Evolutionary conservation across 2,888 invertebrate species (phyloP), one percentile per base, ranked within the genome.

Genomic region (Leptopilina myrica): DNA sequence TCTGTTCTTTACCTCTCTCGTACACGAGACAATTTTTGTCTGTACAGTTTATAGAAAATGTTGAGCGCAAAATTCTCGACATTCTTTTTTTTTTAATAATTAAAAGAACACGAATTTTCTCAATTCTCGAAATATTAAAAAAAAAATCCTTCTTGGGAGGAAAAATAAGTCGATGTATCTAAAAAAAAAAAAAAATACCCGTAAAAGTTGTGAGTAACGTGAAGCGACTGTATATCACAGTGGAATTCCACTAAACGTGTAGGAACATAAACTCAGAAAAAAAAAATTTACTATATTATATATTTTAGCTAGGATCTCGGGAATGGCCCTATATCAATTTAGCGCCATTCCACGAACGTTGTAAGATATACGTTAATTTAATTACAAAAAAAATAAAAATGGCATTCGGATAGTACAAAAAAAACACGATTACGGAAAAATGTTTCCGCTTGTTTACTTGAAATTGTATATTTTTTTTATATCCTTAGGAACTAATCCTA

Each of bases 381-480:
- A 62, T 20, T 7, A 62, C n/a, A 59, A 59, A n/a, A 59, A 59
- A 59, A 59, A 59, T 2, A 67, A 91, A 91, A 91, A 91, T 91
- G 91, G 91, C 91, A 91, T 91, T 91, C 91, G 91, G 91, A 91
- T 87, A 91, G 91, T 91, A 91, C 91, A 91, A 91, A 91, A 49
- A 49, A 49, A 49, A 49, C 86, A 88, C 88, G 89, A 88, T 90
- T 89, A 89, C 85, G 85, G 86, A 87, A 88, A 87, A 49, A 49
- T 49, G 87, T 90, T 90, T 90, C 87, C 87, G 89, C 89, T 12
- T 89, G 87, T 87, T 88, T 90, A 91, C 88, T 91, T 89, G 88
- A 91, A 91, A 91, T 91, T 91, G 90, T 91, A 91, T 91, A 91
- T 91, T 91, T 91, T 91, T 91, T 91, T 91, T 91, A 91, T 91